phyloP scores from a whole-genome alignment of 2,888 invertebrate genomes.

The Troilus luridus region DNA sequence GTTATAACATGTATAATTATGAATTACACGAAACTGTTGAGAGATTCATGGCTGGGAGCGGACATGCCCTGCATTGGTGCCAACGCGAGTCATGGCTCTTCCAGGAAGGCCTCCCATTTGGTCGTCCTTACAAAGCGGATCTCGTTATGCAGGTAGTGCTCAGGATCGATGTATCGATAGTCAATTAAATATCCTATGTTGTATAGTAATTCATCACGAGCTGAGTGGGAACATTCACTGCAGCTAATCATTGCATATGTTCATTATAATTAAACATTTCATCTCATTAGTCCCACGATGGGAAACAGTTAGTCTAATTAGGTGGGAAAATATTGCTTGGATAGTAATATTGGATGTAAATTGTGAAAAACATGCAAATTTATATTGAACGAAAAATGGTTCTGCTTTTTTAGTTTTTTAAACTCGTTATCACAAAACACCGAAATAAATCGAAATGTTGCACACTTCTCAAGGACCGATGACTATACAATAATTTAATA shows the following conservation, averaged over 20 bases:
- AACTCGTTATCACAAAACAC: too few relatives aligned
- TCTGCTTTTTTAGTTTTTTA: too few relatives aligned
- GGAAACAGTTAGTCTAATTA: not conserved
- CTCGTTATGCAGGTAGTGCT: not conserved
- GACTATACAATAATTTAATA: too few relatives aligned
- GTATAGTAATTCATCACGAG: not conserved
- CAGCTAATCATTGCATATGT: not conserved
- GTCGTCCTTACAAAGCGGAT: not conserved
- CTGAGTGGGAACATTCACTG: not conserved
- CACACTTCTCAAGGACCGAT: too few relatives aligned
- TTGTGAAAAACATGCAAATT: too few relatives aligned
- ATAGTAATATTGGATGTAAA: not conserved
- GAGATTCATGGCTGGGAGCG: not conserved
- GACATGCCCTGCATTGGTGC: constrained; percentile 23
- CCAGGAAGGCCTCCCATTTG: not conserved
- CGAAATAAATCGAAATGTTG: too few relatives aligned
- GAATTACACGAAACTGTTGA: not conserved
- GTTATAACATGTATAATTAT: constrained; percentile 32
- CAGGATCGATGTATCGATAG: not conserved
- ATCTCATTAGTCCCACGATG: not conserved
- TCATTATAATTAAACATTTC: not conserved
- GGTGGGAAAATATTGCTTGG: not conserved
- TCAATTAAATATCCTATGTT: not conserved
- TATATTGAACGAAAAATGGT: too few relatives aligned
- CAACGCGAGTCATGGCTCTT: constrained; percentile 4